Percentiles rank a stretch among this genome's conserved stretches.
Evolutionary conservation across 53 echinoderm and acorn worm genomes (phyloP).

Genomic region (Patiria pectinifera): DNA sequence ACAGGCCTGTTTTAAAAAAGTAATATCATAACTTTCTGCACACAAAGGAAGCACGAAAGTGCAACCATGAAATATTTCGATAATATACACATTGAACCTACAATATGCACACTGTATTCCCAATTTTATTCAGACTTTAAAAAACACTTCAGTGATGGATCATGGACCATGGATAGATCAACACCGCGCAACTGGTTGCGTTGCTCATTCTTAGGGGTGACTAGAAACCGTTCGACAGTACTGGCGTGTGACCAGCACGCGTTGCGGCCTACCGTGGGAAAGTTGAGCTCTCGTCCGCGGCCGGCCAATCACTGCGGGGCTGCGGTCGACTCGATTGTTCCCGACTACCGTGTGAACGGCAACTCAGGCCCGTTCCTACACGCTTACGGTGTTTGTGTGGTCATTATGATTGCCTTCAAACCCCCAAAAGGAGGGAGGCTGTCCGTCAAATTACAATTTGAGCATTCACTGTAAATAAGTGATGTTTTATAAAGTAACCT

Average conservation of each 20-base stretch:
- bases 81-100: background rate
- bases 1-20: background rate
- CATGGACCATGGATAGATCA: too few species aligned
- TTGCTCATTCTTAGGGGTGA: constrained; percentile 22
- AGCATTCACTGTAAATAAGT: constrained; percentile 63
- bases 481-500: constrained; percentile 57
- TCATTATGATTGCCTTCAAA: constrained; percentile 16
- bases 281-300: constrained; percentile 33
- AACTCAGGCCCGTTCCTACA: constrained; percentile 26
- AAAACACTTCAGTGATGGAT: too few species aligned
- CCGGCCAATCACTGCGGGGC: constrained; percentile 36
- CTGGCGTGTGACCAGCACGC: constrained; percentile 62
- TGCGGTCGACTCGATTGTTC: constrained; percentile 57
- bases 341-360: constrained; percentile 51
- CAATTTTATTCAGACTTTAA: too few species aligned
- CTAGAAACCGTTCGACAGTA: constrained; percentile 42
- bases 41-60: background rate
- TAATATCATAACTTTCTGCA: too few species aligned
- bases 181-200: background rate
- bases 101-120: background rate
- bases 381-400: constrained; percentile 33
- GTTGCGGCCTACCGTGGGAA: constrained; percentile 58
- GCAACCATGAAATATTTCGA: background rate
- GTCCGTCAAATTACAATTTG: constrained; percentile 58
- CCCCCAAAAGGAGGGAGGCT: background rate